These are phyloP conservation scores for Deilephila porcellus DNA, from an alignment of 2,888 invertebrate genomes.

Conservation along the genomic window DNA sequence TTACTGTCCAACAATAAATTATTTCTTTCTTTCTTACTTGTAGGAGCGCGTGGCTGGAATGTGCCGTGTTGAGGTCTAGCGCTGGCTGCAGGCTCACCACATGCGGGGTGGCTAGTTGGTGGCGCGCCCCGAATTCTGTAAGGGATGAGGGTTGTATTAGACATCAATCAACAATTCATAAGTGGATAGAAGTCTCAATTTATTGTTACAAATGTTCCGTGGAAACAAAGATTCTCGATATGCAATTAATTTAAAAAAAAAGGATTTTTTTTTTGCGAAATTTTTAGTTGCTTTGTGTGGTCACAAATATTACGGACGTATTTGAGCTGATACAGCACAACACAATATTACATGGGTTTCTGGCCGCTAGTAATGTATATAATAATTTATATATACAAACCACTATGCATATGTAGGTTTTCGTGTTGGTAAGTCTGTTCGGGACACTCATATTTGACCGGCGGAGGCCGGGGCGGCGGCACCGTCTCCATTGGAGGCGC, in stretches of 20 bases:
- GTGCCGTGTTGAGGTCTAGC: conserved; percentile 68
- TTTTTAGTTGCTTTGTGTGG: too few relatives aligned
- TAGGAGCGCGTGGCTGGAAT: conserved; percentile 69
- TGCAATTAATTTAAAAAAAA: too few relatives aligned
- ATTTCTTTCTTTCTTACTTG: too few relatives aligned
- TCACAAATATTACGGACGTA: too few relatives aligned
- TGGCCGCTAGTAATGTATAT: too few relatives aligned
- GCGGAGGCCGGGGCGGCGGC: conserved; percentile 55
- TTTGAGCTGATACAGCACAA: too few relatives aligned
- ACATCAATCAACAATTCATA: neutral
- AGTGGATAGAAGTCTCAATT: neutral
- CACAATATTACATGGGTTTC: neutral
- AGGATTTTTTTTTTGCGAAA: too few relatives aligned
- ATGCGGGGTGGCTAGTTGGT: conserved; percentile 59
- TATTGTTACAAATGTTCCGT: too few relatives aligned
- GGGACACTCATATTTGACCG: conserved; percentile 78
- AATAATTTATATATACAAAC: conserved; percentile 47
- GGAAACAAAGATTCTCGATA: too few relatives aligned
- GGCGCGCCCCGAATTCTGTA: conserved; percentile 62
- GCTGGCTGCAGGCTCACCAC: conserved; percentile 63
- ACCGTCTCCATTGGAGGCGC: conserved; percentile 59
- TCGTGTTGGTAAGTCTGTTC: conserved; percentile 75
- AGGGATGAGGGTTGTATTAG: conserved; percentile 7
- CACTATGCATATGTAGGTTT: conserved; percentile 70
- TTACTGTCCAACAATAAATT: too few relatives aligned